A percentile compares a stretch with the other conserved stretches of the same genome.
These are phyloP conservation scores for Sepioteuthis lessoniana DNA, from an alignment of 2,888 invertebrate genomes.

Conservation along the genomic window DNA sequence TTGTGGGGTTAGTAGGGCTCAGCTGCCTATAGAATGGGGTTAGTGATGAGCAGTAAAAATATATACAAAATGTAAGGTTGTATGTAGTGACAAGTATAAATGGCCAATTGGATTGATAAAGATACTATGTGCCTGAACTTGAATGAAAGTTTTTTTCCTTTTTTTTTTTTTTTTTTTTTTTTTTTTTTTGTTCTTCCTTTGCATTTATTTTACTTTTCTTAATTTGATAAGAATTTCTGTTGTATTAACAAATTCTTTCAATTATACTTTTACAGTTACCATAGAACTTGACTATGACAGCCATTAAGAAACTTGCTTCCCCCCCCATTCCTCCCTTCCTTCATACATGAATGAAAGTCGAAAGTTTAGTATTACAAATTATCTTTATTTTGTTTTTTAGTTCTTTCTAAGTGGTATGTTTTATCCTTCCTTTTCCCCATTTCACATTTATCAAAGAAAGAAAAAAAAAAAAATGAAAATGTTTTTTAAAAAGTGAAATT, in stretches of 20 bases:
- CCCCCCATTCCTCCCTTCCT: not conserved
- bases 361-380: not conserved
- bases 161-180: too few species aligned
- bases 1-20: slow-evolving; percentile 20
- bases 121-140: slow-evolving; percentile 8
- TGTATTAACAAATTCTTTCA: not conserved
- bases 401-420: not conserved
- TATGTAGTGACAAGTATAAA: not conserved
- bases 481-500: not conserved
- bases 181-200: too few species aligned
- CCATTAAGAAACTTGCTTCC: not conserved
- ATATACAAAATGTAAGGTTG: not conserved
- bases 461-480: not conserved
- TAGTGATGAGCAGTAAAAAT: not conserved
- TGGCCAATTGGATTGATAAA: not conserved
- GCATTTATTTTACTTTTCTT: not conserved
- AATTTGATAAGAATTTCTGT: not conserved
- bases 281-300: not conserved
- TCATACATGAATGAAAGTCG: not conserved
- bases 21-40: slow-evolving; percentile 3
- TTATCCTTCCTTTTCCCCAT: not conserved
- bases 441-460: too few species aligned
- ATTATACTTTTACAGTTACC: not conserved
- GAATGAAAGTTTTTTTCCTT: not conserved
- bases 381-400: not conserved